Evolutionary conservation across 2,888 invertebrate species (phyloP).

Genomic region (Cremastobaeus sp.): DNA sequence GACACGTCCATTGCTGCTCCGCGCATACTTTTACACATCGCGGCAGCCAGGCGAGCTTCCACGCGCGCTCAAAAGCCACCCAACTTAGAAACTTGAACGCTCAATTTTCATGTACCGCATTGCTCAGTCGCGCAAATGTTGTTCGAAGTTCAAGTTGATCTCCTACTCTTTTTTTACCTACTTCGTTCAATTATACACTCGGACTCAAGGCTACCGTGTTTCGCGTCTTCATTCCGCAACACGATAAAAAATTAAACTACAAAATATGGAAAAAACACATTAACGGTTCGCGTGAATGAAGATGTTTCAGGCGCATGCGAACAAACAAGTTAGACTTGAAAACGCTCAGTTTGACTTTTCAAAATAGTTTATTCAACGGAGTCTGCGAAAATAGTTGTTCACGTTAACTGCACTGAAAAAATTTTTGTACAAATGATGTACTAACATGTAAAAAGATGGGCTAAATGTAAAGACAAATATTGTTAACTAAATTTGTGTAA

Average conservation of each 20-base stretch:
- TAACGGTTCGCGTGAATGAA: too few relatives aligned
- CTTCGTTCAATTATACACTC: slow-evolving; percentile 42
- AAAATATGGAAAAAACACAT: too few relatives aligned
- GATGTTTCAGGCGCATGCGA: too few relatives aligned
- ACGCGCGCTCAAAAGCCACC: slow-evolving; percentile 46
- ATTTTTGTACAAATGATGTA: too few relatives aligned
- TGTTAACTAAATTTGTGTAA: too few relatives aligned
- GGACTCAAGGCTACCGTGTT: slow-evolving; percentile 36
- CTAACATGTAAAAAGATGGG: too few relatives aligned
- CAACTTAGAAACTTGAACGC: slow-evolving; percentile 37
- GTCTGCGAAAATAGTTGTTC: too few relatives aligned
- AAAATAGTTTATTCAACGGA: too few relatives aligned
- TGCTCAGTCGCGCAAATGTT: slow-evolving; percentile 36
- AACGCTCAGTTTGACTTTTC: background rate
- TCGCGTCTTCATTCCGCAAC: slow-evolving; percentile 25
- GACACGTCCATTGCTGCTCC: slow-evolving; percentile 60
- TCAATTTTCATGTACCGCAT: slow-evolving; percentile 55
- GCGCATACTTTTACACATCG: slow-evolving; percentile 44
- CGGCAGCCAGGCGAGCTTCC: slow-evolving; percentile 38
- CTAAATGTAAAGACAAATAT: too few relatives aligned
- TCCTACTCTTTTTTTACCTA: slow-evolving; percentile 34
- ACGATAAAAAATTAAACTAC: slow-evolving; percentile 17
- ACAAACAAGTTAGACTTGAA: too few relatives aligned
- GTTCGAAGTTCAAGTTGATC: slow-evolving; percentile 69
- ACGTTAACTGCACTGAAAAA: too few relatives aligned